Conservation (phyloP, 2,888 invertebrate species). For the Machimus rusticus region DNA sequence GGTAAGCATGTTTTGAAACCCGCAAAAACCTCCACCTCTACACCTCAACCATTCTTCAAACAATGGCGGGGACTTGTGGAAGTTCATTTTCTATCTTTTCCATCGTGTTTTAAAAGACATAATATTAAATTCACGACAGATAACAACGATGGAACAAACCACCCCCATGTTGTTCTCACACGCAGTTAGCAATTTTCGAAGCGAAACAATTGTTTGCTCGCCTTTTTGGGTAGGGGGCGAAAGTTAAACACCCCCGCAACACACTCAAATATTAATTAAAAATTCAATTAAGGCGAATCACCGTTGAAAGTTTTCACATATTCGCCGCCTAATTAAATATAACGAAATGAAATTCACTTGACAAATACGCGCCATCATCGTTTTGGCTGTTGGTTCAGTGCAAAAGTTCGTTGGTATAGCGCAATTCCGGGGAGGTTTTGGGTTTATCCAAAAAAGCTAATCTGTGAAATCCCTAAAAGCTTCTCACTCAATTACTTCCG, state of each 20-base stretch:
- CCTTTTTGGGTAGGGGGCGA: neutral
- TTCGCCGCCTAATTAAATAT: neutral
- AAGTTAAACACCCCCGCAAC: neutral
- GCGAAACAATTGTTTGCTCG: neutral
- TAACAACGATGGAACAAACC: neutral
- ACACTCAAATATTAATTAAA: neutral
- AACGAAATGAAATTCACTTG: neutral
- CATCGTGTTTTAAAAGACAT: neutral
- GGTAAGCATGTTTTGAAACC: neutral
- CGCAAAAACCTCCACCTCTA: neutral
- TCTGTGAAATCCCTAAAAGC: conserved; percentile 21
- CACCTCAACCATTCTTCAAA: neutral
- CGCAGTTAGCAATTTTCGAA: neutral
- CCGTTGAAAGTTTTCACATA: neutral
- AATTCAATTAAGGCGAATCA: neutral
- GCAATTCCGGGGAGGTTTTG: neutral
- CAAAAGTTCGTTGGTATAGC: neutral
- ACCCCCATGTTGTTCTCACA: neutral
- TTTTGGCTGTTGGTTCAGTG: neutral
- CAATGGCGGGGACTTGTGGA: neutral
- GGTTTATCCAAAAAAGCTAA: conserved; percentile 16
- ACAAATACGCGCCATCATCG: neutral
- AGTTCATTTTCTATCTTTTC: neutral
- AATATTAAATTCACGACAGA: neutral
- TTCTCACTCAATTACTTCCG: conserved; percentile 31